Conservation (phyloP, 2,797 vertebrate genomes). For the Clamator glandarius region DNA sequence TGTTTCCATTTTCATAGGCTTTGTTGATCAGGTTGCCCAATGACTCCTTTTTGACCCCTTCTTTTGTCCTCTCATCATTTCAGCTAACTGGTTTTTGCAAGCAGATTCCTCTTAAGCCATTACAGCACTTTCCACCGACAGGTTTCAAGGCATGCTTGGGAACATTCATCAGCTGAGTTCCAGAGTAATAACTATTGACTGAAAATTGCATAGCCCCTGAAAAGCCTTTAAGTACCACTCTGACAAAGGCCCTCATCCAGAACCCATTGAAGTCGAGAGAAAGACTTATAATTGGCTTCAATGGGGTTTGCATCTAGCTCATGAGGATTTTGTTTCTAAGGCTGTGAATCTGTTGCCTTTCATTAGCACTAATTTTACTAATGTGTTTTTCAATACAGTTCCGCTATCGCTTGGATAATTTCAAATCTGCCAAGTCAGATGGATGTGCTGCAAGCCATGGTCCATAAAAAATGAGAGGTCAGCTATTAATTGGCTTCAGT, state of each 20-base stretch:
- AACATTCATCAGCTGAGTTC: not conserved
- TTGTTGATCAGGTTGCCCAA: not conserved
- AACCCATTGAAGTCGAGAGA: not conserved
- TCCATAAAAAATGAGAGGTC: slow-evolving; percentile 47
- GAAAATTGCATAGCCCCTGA: not conserved
- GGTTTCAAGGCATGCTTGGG: not conserved
- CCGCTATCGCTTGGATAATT: slow-evolving; percentile 10
- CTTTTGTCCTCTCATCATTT: not conserved
- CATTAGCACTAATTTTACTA: slow-evolving; percentile 16
- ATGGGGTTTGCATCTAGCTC: not conserved
- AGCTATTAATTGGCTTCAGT: slow-evolving; percentile 36
- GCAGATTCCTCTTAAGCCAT: not conserved
- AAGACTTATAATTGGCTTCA: not conserved
- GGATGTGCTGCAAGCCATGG: not conserved
- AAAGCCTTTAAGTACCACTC: accelerated
- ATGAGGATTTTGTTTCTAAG: not conserved
- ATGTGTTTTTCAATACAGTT: not conserved
- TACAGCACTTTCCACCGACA: not conserved
- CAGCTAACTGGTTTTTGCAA: not conserved
- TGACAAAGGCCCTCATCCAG: not conserved
- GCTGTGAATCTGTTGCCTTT: slow-evolving; percentile 5
- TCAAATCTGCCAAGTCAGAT: slow-evolving; percentile 43
- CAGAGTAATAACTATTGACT: not conserved
- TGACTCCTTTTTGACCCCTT: not conserved
- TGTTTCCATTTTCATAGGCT: not conserved